Percentiles rank a stretch among this genome's conserved stretches.
These are phyloP conservation scores for Halcyon leucocephala DNA, from an alignment of 2,797 vertebrate species.

Conservation along the genomic window DNA sequence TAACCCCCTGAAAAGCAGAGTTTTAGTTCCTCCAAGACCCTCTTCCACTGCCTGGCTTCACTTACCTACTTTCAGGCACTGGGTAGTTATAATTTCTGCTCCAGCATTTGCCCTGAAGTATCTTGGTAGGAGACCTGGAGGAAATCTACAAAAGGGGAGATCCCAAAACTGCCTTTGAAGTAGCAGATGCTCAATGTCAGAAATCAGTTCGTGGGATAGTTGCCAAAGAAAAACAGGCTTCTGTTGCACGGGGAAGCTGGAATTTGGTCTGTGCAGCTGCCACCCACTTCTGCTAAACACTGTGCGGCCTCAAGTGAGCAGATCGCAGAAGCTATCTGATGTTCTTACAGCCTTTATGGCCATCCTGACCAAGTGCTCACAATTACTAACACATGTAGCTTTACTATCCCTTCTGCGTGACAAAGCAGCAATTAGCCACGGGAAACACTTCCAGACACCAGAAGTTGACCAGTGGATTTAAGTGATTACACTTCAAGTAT, in stretches of 20 bases:
- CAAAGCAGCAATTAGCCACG: background rate
- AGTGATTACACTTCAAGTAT: background rate
- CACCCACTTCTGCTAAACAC: accelerated
- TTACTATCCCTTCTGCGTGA: accelerated
- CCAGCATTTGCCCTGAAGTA: conserved; percentile 75
- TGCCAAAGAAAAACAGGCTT: background rate
- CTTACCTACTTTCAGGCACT: conserved; percentile 68
- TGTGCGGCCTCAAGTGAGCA: background rate
- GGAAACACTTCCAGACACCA: background rate
- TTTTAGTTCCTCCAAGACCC: background rate
- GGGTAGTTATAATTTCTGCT: conserved; percentile 79
- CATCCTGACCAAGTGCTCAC: accelerated
- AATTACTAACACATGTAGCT: accelerated
- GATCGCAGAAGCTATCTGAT: background rate
- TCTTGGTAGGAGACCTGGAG: conserved; percentile 77
- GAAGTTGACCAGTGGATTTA: background rate
- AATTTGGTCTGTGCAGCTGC: background rate
- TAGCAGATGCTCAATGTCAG: background rate
- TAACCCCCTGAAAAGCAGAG: accelerated
- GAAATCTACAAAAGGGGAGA: conserved; percentile 61
- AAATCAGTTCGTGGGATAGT: accelerated
- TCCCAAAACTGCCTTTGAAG: background rate
- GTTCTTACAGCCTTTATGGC: background rate
- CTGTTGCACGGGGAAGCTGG: background rate
- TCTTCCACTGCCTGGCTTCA: background rate